Evolutionary conservation across 23 tunicate species (phyloP).

Genomic region (Halocynthia roretzi): DNA sequence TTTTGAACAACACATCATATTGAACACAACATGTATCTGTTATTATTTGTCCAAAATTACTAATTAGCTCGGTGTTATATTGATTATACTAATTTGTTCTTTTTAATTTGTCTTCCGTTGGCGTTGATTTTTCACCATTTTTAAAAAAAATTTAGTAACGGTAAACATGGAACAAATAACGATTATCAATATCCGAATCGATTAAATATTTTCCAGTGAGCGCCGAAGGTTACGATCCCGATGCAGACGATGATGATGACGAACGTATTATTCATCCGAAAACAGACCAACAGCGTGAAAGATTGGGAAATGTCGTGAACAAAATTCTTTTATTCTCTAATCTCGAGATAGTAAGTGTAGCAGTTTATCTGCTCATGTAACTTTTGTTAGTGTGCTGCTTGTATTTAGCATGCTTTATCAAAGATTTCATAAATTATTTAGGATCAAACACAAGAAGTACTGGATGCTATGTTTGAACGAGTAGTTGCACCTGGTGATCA

Average conservation of each 20-base stretch:
- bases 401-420: not conserved
- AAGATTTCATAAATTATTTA: not conserved
- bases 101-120: not conserved
- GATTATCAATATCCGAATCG: too few species aligned
- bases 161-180: not conserved
- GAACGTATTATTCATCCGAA: slow-evolving; percentile 84
- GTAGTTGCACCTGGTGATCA: slow-evolving; percentile 72
- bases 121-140: not conserved
- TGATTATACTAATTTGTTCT: too few species aligned
- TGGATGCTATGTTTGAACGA: slow-evolving; percentile 98
- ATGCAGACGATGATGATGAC: slow-evolving; percentile 77
- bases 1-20: too few species aligned
- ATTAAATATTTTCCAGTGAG: slow-evolving; percentile 37
- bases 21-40: too few species aligned
- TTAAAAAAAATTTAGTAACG: not conserved
- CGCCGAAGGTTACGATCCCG: slow-evolving; percentile 88
- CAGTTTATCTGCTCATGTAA: not conserved
- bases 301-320: slow-evolving; percentile 52
- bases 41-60: too few species aligned
- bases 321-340: slow-evolving; percentile 75
- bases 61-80: too few species aligned
- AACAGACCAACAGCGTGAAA: slow-evolving; percentile 78
- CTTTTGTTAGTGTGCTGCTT: not conserved
- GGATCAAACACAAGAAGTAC: slow-evolving; percentile 84
- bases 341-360: slow-evolving; percentile 42